phyloP scores from a whole-genome alignment of 2,113 vertebrate species.

The Phaethornis superciliosus region DNA sequence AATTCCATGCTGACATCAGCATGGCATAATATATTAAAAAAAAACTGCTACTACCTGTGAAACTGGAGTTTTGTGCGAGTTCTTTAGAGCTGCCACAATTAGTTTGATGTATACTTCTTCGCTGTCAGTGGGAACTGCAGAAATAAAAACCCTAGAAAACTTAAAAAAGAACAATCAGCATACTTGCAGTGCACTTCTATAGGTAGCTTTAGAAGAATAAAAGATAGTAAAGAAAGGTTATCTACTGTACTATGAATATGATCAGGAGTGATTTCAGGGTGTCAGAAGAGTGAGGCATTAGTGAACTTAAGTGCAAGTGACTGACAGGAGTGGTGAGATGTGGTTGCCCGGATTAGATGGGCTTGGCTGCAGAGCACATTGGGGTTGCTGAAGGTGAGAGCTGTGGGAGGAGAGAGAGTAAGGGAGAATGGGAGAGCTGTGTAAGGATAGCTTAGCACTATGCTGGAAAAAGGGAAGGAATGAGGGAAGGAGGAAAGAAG shows the following conservation, averaged over 20 bases:
- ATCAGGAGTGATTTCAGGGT: not conserved
- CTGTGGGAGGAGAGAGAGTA: no score
- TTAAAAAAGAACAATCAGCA: not conserved
- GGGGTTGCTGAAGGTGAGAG: not conserved
- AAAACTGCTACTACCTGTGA: not conserved
- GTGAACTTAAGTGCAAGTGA: not conserved
- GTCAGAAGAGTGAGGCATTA: not conserved
- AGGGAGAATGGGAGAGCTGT: not conserved
- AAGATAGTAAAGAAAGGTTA: not conserved
- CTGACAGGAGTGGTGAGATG: accelerated
- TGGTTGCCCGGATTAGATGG: not conserved
- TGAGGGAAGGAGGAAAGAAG: not conserved
- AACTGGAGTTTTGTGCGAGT: not conserved
- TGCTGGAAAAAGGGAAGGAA: not conserved
- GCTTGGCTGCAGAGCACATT: not conserved
- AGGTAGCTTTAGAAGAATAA: not conserved
- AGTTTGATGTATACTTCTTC: not conserved
- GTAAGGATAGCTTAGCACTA: not conserved
- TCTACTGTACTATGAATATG: not conserved
- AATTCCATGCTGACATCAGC: not conserved
- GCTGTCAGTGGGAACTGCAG: not conserved
- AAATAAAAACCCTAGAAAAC: not conserved
- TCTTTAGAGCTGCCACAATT: not conserved
- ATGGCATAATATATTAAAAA: not conserved
- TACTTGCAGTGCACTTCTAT: not conserved